Evolutionary conservation across 53 echinoderm and acorn worm species (phyloP).

Genomic region (Holothuria scabra): DNA sequence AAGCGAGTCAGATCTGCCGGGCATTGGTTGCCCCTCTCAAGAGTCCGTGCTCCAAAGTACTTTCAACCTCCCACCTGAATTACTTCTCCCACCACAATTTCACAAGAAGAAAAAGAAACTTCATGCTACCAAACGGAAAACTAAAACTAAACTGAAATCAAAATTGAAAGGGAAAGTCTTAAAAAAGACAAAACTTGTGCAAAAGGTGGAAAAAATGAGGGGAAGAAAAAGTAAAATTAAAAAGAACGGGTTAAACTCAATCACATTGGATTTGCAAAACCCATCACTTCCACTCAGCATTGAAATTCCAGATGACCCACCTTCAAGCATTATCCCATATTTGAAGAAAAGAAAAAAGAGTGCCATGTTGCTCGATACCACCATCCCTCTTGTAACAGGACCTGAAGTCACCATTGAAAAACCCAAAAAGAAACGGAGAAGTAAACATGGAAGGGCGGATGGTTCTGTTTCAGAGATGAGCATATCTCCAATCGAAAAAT

Average conservation of each 20-base stretch:
- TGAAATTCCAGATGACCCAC: conserved; percentile 54
- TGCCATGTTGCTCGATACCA: conserved; percentile 8
- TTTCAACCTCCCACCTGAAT: conserved; percentile 44
- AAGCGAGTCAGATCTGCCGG: conserved; percentile 21
- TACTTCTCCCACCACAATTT: conserved; percentile 45
- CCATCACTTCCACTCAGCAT: conserved; percentile 51
- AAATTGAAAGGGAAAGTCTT: conserved; percentile 35
- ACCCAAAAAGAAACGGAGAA: conserved; percentile 40
- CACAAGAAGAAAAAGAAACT: conserved; percentile 39
- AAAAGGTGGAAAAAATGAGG: conserved; percentile 39
- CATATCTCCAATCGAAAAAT: conserved; percentile 41
- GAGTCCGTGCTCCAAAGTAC: background rate
- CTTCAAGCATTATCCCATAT: conserved; percentile 21
- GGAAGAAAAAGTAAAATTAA: conserved; percentile 41
- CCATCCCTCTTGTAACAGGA: conserved; percentile 36
- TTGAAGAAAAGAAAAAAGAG: conserved; percentile 43
- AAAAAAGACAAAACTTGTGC: conserved; percentile 34
- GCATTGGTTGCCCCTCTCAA: background rate
- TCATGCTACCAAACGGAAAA: conserved; percentile 11
- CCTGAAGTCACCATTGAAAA: conserved; percentile 34
- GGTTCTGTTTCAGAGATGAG: conserved; percentile 42
- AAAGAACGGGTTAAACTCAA: conserved; percentile 6
- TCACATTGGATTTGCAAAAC: conserved; percentile 34
- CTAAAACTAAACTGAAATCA: conserved; percentile 46
- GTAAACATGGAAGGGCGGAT: conserved; percentile 44